These are phyloP conservation scores for Arctocebus calabarensis DNA, from an alignment of 2,797 vertebrate genomes.

Conservation along the genomic window DNA sequence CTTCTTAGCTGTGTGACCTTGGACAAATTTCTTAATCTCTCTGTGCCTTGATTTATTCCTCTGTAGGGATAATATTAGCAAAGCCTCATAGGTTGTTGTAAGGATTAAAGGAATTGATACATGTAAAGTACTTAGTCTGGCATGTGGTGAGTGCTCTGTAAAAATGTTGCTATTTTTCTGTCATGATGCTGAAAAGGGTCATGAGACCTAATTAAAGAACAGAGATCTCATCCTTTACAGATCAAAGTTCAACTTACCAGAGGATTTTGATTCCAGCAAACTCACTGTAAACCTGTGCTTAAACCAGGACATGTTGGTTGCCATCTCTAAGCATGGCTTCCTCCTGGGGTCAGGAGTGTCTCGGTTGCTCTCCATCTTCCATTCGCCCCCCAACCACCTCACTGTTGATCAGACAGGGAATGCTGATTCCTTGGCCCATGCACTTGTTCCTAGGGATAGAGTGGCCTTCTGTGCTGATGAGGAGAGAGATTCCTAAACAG, in stretches of 20 bases:
- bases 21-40: conserved; percentile 18
- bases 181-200: background rate
- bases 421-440: background rate
- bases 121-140: background rate
- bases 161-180: background rate
- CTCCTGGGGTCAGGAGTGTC: background rate
- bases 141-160: background rate
- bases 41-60: conserved; percentile 2
- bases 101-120: background rate
- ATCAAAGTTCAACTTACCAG: background rate
- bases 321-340: too few species aligned
- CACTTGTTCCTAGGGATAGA: background rate
- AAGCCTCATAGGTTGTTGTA: background rate
- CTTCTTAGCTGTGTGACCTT: background rate
- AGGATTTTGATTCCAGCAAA: background rate
- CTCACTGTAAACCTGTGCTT: background rate
- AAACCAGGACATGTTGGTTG: background rate
- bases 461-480: background rate
- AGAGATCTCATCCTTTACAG: background rate
- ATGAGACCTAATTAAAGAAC: background rate
- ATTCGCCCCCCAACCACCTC: too few species aligned
- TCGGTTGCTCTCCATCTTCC: background rate
- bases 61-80: background rate
- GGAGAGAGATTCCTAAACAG: background rate
- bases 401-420: background rate